Evolutionary conservation across 2,888 invertebrate genomes (phyloP), one percentile per base, ranked within the genome.

Genomic region (Boloria selene): DNA sequence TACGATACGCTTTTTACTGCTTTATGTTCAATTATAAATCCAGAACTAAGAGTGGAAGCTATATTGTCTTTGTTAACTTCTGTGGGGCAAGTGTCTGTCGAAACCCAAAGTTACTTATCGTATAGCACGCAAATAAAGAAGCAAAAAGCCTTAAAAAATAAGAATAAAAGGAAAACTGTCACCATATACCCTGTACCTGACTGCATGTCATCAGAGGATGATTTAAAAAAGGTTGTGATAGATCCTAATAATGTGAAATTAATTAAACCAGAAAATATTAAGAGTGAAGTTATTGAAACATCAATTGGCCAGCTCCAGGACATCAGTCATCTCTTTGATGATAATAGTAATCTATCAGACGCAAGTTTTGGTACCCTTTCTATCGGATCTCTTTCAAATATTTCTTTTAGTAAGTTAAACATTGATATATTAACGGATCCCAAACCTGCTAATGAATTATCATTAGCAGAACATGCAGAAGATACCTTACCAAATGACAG

Each of bases 1-100:
- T 91, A 88, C 58, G 84, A 88, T 22, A 76, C 75, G 0, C 65
- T 90, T 0, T 81, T 90, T 1, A 76, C 81, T 6, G 83, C 86
- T 0, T 26, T 91, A 4, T 85, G 86, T 59, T 86, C 88, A 0
- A 80, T 90, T 0, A 78, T 87, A 0, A 86, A 75, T 50, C 80
- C 81, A 13, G 88, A 90, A 52, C 70, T 84, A 1, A 87, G 83
- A 74, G 75, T 90, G 0, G 74, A 83, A 0, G 85, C 81, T 0
- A 83, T 91, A 1, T 67, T 86, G 3, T 78, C 89, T 0, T 64
- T 91, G 1, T 65, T 91, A 0, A 84, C 81, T 0, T 26, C 31
- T 17, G 55, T 58, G 18, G 47, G 51, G 1, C 16, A 42, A 6
- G 54, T 10, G 14, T 56, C 49, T 14, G 52, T 67, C 2, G 62